Evolutionary conservation across 2,888 invertebrate genomes (phyloP), one percentile per base, ranked within the genome.

Genomic region (Hirtodrosophila duncani): DNA sequence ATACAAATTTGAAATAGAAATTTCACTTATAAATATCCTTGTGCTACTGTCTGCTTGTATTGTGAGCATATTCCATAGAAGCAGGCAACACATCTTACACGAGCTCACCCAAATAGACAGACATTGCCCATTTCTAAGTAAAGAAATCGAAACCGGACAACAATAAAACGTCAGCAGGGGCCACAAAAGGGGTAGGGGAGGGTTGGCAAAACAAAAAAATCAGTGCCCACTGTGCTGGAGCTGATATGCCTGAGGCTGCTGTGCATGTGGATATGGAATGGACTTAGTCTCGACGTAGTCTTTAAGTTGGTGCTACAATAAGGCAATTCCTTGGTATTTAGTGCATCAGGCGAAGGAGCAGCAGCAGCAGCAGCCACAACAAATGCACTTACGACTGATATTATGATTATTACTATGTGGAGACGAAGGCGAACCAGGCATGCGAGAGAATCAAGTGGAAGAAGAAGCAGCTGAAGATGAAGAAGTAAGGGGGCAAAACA

Each of bases 301-400:
- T 31, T 13, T 20, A 9, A 24, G 26, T 9, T n/a, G 44, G 31
- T 53, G 55, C 49, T 53, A 64, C 74, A 67, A 74, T 64, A 64
- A 61, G 75, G 45, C 71, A 68, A 77, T 79, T 77, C 75, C 63
- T 62, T 67, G 71, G 71, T 77, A 78, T 78, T 77, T 77, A 77
- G 75, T 77, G 71, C 68, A 63, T 41, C 49, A 44, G 31, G 53
- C 48, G 41, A 48, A 38, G 8, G 31, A 36, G 52, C 49, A 43
- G 45, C 63, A 55, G 61, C 48, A 29, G 20, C 18, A 39, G 24
- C 23, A 30, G 39, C 46, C 45, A 58, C 57, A 71, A 64, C 79
- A 78, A 75, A 72, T 81, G 67, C 68, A 79, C 71, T 78, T 80
- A 69, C 67, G 71, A 71, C 75, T 79, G 75, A 78, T 79, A 75